Conservation (phyloP, 2,113 vertebrate genomes). For the Ciconia stormi region DNA sequence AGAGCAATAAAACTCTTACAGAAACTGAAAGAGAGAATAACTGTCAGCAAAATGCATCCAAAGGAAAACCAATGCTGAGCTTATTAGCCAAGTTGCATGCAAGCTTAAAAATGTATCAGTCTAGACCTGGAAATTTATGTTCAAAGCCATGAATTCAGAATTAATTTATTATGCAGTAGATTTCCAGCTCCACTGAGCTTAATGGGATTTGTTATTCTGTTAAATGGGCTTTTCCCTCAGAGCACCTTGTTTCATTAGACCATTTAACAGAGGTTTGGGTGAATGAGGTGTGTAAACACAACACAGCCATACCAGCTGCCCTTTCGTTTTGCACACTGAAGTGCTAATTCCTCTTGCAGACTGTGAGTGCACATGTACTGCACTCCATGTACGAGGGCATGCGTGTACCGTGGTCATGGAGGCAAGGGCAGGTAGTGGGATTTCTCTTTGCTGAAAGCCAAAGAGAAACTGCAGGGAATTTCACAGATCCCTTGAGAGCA, state of each 20-base stretch:
- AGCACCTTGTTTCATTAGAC: constrained; percentile 37
- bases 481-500: background rate
- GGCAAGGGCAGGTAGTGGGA: background rate
- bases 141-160: background rate
- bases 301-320: background rate
- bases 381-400: background rate
- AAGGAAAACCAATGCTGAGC: background rate
- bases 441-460: background rate
- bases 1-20: background rate
- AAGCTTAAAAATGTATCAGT: background rate
- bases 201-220: constrained; percentile 41
- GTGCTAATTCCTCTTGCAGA: background rate
- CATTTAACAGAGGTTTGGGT: constrained; percentile 2
- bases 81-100: background rate
- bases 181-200: constrained; percentile 34
- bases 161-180: constrained; percentile 43
- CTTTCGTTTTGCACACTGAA: background rate
- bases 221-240: constrained; percentile 35
- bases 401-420: background rate
- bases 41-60: background rate
- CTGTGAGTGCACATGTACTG: background rate
- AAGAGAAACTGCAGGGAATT: background rate
- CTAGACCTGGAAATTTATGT: background rate
- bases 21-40: background rate
- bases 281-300: constrained; percentile 29